These are phyloP conservation scores for Caenorhabditis zanzibari DNA, from an alignment of 2,888 invertebrate genomes.

Conservation along the genomic window DNA sequence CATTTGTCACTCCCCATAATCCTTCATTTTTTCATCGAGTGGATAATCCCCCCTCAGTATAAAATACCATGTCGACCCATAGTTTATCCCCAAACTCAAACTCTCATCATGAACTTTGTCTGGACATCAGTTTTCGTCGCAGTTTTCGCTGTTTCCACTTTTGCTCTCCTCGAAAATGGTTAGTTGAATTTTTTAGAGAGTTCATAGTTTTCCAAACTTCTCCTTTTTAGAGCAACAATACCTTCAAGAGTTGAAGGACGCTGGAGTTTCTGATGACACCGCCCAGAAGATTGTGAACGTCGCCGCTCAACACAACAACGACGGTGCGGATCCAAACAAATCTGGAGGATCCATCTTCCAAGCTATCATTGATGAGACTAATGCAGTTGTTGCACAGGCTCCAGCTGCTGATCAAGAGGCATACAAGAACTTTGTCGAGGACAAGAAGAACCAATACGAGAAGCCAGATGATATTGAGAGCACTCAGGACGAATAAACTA, in stretches of 20 bases:
- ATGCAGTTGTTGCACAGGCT: conserved; percentile 29
- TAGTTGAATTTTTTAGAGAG: no score
- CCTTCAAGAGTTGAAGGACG: conserved; percentile 50
- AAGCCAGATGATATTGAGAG: conserved; percentile 21
- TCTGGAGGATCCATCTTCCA: conserved; percentile 49
- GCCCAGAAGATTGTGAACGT: conserved; percentile 45
- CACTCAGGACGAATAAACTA: conserved; percentile 18
- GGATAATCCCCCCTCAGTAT: conserved; percentile 51
- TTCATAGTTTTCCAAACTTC: not conserved
- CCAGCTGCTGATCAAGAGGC: conserved; percentile 47
- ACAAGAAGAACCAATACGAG: conserved; percentile 46
- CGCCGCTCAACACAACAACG: conserved; percentile 31
- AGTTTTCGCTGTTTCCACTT: conserved; percentile 35
- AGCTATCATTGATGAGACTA: conserved; percentile 43
- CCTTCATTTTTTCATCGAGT: conserved; percentile 18
- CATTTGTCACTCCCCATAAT: conserved; percentile 46
- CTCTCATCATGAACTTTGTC: conserved; percentile 42
- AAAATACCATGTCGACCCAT: conserved; percentile 34
- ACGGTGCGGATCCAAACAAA: conserved; percentile 36
- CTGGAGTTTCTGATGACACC: conserved; percentile 49
- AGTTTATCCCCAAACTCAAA: not conserved
- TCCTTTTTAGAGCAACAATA: conserved; percentile 50
- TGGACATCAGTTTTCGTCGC: conserved; percentile 35
- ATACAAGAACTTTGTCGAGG: conserved; percentile 41
- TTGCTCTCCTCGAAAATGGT: conserved; percentile 37